Conservation (phyloP, 2,113 vertebrate species). For the Xiphophorus maculatus region DNA sequence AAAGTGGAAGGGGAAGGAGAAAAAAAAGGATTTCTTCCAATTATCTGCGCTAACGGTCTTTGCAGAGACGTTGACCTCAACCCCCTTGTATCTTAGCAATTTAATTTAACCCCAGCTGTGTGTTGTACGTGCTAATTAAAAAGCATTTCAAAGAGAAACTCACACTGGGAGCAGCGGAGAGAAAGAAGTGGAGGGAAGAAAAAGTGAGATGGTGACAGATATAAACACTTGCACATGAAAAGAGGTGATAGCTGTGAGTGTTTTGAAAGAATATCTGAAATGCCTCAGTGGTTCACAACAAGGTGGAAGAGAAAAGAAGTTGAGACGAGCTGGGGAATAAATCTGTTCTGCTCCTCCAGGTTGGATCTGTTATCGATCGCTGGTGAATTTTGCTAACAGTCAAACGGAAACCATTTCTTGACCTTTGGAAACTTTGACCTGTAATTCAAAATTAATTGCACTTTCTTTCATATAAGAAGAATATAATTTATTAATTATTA, state of each 20-base stretch:
- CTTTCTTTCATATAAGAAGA: too few species aligned
- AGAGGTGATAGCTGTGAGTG: constrained; percentile 46
- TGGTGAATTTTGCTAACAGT: not conserved
- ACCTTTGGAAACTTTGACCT: not conserved
- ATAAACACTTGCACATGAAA: constrained; percentile 57
- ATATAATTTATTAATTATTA: too few species aligned
- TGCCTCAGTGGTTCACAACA: constrained; percentile 14
- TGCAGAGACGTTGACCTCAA: constrained; percentile 76
- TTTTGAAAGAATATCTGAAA: constrained; percentile 40
- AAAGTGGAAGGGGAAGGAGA: constrained; percentile 28
- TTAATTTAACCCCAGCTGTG: constrained; percentile 77
- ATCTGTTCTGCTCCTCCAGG: not conserved
- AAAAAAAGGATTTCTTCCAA: constrained; percentile 60
- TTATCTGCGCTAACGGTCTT: constrained; percentile 76
- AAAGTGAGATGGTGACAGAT: constrained; percentile 35
- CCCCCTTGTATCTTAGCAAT: constrained; percentile 76
- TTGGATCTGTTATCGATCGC: not conserved
- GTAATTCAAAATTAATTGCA: not conserved
- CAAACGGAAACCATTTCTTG: not conserved
- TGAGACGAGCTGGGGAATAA: not conserved
- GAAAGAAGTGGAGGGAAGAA: constrained; percentile 10
- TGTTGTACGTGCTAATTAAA: constrained; percentile 75
- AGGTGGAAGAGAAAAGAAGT: constrained; percentile 18
- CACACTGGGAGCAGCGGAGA: constrained; percentile 34
- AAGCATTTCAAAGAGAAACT: constrained; percentile 75